Base-by-base conservation (phyloP, 2,888 invertebrate species). In the Lasioglossum marginatum region DNA sequence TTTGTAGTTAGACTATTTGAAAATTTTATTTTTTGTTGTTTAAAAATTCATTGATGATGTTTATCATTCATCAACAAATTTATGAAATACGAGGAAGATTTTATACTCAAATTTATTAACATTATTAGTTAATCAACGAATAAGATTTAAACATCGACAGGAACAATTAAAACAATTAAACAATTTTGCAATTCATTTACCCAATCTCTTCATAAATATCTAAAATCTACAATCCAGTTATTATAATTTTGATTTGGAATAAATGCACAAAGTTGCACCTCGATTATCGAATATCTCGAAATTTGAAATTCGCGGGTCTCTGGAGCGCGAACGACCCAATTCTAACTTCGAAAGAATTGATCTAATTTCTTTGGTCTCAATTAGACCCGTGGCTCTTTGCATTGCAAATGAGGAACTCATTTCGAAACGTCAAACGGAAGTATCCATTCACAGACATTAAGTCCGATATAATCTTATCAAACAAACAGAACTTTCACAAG, bases 401-500 rank as follows among this genome's bases (percentile, higher is more conserved):
- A 31, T 19, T 12, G 31, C 34, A 48, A 31, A 73, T 23, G 27
- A 31, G 48, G 8, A 19, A 19, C 31, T 27, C 27, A 2, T 70
- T 72, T 34, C 2, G 10, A 23, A 5, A n/a, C n/a, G 34, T 2
- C 68, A 31, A 19, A 34, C 23, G 31, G 48, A 73, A 45, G 48
- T 34, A 27, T 48, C 6, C 23, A 31, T 40, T 45, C 34, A 12
- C 19, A 43, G 6, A 43, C 31, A 16, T 52, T 79, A 40, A 19
- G 3, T 23, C 40, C 8, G 4, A 31, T 31, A 16, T 73, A 79
- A 79, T 82, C 81, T 82, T 81, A 82, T 82, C 82, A 81, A 52
- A 73, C 82, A 81, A 52, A 73, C 66, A 34, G 31, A 68, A 37
- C 37, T 72, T 63, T 45, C 45, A 52, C 14, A 37, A 45, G 48